Conservation (phyloP, 2,113 vertebrate species). For the Oreochromis spilurus region DNA sequence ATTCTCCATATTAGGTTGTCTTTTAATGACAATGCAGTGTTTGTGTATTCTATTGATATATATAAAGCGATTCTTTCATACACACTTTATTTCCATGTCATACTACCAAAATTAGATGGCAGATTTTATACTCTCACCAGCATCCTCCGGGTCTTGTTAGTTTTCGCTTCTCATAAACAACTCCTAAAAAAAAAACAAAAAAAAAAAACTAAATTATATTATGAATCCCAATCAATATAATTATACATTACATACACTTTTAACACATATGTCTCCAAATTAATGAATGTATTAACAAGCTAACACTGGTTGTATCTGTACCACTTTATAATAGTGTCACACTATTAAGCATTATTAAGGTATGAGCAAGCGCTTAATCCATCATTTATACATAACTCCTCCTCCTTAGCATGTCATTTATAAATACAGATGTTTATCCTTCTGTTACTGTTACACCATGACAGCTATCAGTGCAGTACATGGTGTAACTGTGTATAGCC, state of each 20-base stretch:
- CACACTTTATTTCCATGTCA: not conserved
- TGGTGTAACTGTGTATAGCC: not conserved
- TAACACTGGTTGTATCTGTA: not conserved
- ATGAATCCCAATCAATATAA: not conserved
- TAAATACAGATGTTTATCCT: not conserved
- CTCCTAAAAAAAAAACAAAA: not conserved
- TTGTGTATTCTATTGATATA: not conserved
- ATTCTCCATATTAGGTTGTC: not conserved
- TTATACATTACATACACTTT: not conserved
- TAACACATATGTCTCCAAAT: not conserved
- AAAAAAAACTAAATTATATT: not conserved
- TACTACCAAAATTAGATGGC: not conserved
- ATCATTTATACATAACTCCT: not conserved
- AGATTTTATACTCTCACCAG: not conserved
- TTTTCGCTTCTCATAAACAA: not conserved
- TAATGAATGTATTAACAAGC: not conserved
- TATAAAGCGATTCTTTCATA: not conserved
- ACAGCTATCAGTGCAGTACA: not conserved
- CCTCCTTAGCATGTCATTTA: not conserved
- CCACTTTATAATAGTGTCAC: not conserved
- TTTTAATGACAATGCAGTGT: not conserved
- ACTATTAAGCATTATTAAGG: not conserved
- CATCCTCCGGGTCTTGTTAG: not conserved
- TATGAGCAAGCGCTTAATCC: not conserved
- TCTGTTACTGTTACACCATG: not conserved